Base-by-base conservation (phyloP, 2,113 vertebrate genomes). In the Erpornis zantholeuca region DNA sequence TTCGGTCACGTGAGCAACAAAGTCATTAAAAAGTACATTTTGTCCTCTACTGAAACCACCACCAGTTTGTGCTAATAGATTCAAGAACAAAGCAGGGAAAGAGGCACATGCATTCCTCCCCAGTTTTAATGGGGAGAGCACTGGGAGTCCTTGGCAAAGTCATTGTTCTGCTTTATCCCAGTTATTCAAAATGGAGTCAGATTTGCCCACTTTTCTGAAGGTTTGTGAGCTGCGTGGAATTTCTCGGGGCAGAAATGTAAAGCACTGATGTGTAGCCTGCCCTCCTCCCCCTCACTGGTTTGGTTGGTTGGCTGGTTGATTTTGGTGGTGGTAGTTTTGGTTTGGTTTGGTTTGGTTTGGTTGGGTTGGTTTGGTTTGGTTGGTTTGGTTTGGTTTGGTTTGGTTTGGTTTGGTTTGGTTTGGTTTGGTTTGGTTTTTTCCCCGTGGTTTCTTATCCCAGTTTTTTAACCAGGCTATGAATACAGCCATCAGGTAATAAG, bases 61-160 rank as follows among this genome's bases (percentile, higher is more conserved):
- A 52, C 10, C 0, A 3, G 7, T 54, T 70, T 76, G 50, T 92
- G 45, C n/a, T 19, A 45, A 68, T 6, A 31, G 23, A n/a, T 56
- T 87, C 31, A 40, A 44, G 35, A 96, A 36, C 23, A 75, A 91
- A 84, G 57, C 22, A 44, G 18, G 17, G 31, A 60, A 70, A 87
- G n/a, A 47, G 2, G 7, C 18, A 49, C 0, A 1, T 10, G 9
- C 12, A 29, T 73, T 83, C 3, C 2, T 9, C 31, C 20, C 11
- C 11, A 12, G 0, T 81, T 93, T 88, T 63, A 59, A 73, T 33
- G 19, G 9, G 6, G 28, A 25, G 15, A 80, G 12, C 21, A 35
- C 23, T 54, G 16, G 11, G 21, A 17, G 19, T 59, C 24, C 20
- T 59, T 54, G 15, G 15, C 35, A n/a, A 81, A 86, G 15, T 40